A percentile compares a stretch with the other conserved stretches of the same genome.
These are phyloP conservation scores for Eudemis profundana DNA, from an alignment of 2,888 invertebrate genomes.

Conservation along the genomic window DNA sequence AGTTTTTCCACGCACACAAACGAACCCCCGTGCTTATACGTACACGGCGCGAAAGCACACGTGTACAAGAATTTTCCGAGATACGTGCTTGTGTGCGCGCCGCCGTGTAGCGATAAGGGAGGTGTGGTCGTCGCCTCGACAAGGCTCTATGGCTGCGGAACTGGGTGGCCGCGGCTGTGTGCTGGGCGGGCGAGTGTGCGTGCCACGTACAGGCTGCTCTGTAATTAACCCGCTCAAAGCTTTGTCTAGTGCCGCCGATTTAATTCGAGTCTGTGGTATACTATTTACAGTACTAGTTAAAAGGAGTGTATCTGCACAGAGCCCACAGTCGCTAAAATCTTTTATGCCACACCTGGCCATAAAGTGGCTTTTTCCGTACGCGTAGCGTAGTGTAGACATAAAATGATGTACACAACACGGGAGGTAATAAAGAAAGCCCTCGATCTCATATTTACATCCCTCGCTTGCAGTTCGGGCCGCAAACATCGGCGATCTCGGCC, in stretches of 20 bases:
- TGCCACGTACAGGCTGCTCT: conserved; percentile 49
- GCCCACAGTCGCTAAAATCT: no score
- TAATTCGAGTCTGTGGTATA: conserved; percentile 6
- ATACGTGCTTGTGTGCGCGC: conserved; percentile 65
- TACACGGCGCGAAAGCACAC: conserved; percentile 61
- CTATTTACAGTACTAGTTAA: neutral
- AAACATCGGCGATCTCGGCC: no score
- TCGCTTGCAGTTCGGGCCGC: no score
- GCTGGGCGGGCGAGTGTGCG: conserved; percentile 29
- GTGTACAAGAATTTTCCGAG: conserved; percentile 57
- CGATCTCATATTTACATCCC: no score
- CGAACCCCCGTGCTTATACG: conserved; percentile 45
- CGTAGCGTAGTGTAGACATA: no score
- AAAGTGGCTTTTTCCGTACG: no score
- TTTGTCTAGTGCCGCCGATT: conserved; percentile 11
- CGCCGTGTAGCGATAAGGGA: conserved; percentile 71
- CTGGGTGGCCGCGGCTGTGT: conserved; percentile 55
- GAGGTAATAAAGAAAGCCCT: no score
- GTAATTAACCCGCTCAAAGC: conserved; percentile 29
- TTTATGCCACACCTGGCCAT: no score
- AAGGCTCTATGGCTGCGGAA: conserved; percentile 24
- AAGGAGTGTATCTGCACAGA: neutral
- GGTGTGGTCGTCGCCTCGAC: conserved; percentile 70
- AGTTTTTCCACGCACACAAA: conserved; percentile 74
- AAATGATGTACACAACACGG: no score